A percentile compares a stretch with the other conserved stretches of the same genome.
Evolutionary conservation across 2,797 vertebrate species (phyloP).

Genomic region (Tenualosa ilisha): DNA sequence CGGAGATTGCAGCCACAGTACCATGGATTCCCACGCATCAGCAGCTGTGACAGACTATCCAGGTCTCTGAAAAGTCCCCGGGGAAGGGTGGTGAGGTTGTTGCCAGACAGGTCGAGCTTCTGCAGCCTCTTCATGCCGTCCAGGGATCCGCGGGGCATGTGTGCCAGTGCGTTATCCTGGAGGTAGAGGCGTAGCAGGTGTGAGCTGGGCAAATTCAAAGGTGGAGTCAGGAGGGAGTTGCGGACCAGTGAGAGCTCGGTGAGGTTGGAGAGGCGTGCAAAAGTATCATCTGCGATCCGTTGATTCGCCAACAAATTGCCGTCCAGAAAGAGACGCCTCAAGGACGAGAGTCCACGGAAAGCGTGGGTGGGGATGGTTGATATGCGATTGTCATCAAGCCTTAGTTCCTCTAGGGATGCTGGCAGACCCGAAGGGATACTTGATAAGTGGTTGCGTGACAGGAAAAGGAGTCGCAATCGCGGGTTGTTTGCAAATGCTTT

Average conservation of each 20-base stretch:
- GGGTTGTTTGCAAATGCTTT: slow-evolving; percentile 90
- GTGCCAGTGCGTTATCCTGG: slow-evolving; percentile 92
- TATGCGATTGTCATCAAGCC: slow-evolving; percentile 93
- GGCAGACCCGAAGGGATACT: slow-evolving; percentile 91
- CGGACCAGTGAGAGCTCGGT: slow-evolving; percentile 91
- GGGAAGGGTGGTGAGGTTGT: slow-evolving; percentile 92
- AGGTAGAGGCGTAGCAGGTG: slow-evolving; percentile 86
- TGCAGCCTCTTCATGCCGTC: slow-evolving; percentile 86
- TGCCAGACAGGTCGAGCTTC: slow-evolving; percentile 88
- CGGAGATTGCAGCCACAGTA: slow-evolving; percentile 91
- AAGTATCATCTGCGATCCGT: slow-evolving; percentile 92
- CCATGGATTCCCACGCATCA: slow-evolving; percentile 92
- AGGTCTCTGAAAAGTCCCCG: slow-evolving; percentile 87
- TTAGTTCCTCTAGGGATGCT: slow-evolving; percentile 87
- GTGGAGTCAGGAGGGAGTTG: slow-evolving; percentile 87
- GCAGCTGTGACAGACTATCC: slow-evolving; percentile 85
- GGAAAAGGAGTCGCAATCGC: slow-evolving; percentile 83
- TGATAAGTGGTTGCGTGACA: slow-evolving; percentile 93
- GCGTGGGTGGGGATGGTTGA: slow-evolving; percentile 90
- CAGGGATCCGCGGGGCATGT: slow-evolving; percentile 83
- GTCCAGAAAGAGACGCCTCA: slow-evolving; percentile 89
- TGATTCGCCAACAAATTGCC: slow-evolving; percentile 95
- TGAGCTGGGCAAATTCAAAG: slow-evolving; percentile 83
- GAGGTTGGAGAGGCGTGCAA: slow-evolving; percentile 85
- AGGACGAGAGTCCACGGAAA: slow-evolving; percentile 85